phyloP scores from a whole-genome alignment of 2,113 vertebrate species.

The Hippocampus abdominalis region DNA sequence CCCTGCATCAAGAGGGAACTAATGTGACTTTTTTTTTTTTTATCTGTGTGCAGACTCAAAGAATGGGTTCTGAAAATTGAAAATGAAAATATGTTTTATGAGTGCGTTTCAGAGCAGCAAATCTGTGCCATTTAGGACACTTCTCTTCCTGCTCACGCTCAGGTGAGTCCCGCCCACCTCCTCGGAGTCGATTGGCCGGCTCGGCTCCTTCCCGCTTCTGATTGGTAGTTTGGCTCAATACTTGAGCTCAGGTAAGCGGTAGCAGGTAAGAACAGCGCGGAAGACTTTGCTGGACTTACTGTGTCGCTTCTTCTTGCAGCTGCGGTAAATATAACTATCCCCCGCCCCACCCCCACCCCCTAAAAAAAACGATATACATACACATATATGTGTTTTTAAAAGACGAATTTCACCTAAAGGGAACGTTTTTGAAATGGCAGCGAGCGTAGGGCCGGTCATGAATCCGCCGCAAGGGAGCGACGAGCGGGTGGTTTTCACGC shows the following conservation, averaged over 20 bases:
- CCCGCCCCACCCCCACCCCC: too few species aligned
- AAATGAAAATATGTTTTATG: background rate
- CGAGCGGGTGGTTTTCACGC: conserved; percentile 79
- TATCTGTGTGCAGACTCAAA: too few species aligned
- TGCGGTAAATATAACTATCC: conserved; percentile 3
- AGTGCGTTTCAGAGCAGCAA: background rate
- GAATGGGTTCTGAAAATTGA: background rate
- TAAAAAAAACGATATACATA: background rate
- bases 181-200: conserved; percentile 18
- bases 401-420: background rate
- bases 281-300: conserved; percentile 3
- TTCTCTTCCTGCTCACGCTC: conserved; percentile 1
- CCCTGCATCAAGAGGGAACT: too few species aligned
- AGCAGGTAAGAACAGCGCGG: conserved; percentile 58
- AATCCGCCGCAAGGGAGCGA: conserved; percentile 69
- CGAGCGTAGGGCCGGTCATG: conserved; percentile 72
- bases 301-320: background rate
- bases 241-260: conserved; percentile 76
- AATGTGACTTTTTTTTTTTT: too few species aligned
- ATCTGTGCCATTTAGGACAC: background rate
- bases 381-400: background rate
- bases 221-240: conserved; percentile 56
- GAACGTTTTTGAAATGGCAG: conserved; percentile 69
- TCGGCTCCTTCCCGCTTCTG: fast-evolving
- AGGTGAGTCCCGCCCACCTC: conserved; percentile 43